Conservation (phyloP, 2,113 vertebrate species). For the Eulacestoma nigropectus region DNA sequence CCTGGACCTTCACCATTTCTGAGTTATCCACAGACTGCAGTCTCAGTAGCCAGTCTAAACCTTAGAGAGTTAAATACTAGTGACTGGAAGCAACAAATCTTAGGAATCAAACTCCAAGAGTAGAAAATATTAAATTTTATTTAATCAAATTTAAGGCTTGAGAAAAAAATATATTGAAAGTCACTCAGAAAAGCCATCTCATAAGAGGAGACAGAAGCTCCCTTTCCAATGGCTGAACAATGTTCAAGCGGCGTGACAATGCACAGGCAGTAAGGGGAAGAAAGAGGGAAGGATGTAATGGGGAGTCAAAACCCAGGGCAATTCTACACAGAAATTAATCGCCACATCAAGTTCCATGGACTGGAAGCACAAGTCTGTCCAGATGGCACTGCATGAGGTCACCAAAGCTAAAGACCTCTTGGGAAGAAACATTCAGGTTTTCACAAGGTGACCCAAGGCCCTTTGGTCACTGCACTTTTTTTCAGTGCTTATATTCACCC, state of each 20-base stretch:
- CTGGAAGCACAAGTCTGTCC: not conserved
- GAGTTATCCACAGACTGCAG: not conserved
- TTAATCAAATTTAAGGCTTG: slow-evolving; percentile 37
- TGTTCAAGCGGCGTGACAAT: not conserved
- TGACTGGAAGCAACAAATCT: not conserved
- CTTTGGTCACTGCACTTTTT: not conserved
- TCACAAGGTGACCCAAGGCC: fast-evolving
- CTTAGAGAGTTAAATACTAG: not conserved
- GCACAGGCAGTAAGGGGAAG: not conserved
- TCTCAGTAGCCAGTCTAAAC: not conserved
- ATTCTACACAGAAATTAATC: not conserved
- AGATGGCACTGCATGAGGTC: not conserved
- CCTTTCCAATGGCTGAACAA: not conserved
- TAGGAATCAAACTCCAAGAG: not conserved
- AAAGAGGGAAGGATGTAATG: not conserved
- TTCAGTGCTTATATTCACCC: not conserved
- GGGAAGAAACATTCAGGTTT: not conserved
- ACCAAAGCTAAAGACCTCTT: not conserved
- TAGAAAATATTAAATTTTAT: slow-evolving; percentile 52
- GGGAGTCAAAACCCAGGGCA: not conserved
- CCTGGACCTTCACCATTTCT: not conserved
- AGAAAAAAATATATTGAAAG: not conserved
- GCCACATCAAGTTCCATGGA: not conserved
- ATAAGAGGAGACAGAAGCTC: not conserved
- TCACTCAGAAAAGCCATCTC: not conserved